Conservation (phyloP, 1,140 invertebrate genomes). For the Drosophila pseudoananassae region DNA sequence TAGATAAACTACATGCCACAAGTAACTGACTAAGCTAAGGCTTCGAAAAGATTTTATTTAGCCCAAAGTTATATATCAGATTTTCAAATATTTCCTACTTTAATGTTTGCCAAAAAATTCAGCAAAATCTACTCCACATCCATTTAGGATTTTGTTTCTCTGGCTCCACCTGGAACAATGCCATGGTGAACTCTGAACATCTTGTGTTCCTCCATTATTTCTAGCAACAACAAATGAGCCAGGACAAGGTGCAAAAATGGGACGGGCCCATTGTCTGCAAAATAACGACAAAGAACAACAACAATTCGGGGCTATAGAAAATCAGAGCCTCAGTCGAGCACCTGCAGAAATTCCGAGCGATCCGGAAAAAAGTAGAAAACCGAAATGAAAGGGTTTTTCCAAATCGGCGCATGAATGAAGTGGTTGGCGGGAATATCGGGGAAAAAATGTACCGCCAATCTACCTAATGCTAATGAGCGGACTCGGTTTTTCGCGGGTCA, state of each 20-base stretch:
- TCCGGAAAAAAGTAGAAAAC: constrained; percentile 5
- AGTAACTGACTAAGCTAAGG: no score
- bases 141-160: constrained; percentile 7
- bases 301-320: constrained; percentile 3
- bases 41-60: no score
- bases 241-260: constrained; percentile 82
- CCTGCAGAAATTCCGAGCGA: constrained; percentile 61
- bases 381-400: constrained; percentile 60
- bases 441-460: constrained; percentile 20
- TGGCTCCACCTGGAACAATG: constrained; percentile 43
- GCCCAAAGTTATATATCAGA: no score
- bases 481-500: constrained; percentile 40
- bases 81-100: background rate
- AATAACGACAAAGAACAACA: constrained; percentile 31
- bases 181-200: constrained; percentile 7
- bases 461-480: constrained; percentile 74
- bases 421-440: constrained; percentile 32
- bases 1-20: no score
- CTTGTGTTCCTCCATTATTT: constrained; percentile 41
- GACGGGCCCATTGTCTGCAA: constrained; percentile 65
- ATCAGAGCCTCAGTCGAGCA: constrained; percentile 34
- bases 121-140: background rate
- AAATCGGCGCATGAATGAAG: constrained; percentile 50
- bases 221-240: constrained; percentile 41
- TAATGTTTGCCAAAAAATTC: background rate